These are phyloP conservation scores for Myiopsitta monachus DNA, from an alignment of 2,113 vertebrate species.

Conservation along the genomic window DNA sequence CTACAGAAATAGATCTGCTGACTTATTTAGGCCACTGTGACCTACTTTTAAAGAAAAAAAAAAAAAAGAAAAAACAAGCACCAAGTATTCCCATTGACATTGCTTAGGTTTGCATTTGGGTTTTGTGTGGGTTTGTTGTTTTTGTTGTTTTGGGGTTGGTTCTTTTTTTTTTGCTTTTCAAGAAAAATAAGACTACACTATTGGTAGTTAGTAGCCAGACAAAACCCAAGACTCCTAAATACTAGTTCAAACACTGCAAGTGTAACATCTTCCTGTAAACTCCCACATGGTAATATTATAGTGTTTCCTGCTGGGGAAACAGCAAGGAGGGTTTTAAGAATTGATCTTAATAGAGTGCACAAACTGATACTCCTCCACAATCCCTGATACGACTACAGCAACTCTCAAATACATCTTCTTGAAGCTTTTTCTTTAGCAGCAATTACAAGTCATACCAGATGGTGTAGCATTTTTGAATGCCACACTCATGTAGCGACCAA, in stretches of 20 bases:
- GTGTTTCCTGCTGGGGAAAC: not conserved
- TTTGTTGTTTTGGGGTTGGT: too few species aligned
- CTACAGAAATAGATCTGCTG: slow-evolving; percentile 34
- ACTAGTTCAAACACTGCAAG: not conserved
- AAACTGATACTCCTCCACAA: not conserved
- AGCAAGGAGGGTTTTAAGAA: not conserved
- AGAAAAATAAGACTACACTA: not conserved
- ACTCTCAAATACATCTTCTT: not conserved
- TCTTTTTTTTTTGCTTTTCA: not conserved
- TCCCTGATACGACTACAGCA: not conserved
- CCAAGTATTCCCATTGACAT: not conserved
- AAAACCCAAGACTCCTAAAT: not conserved
- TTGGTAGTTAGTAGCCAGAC: not conserved
- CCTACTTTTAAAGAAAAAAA: slow-evolving; percentile 8
- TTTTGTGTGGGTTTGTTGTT: not conserved
- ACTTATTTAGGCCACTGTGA: slow-evolving; percentile 35
- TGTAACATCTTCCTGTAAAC: not conserved
- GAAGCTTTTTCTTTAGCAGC: not conserved
- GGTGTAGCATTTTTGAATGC: not conserved
- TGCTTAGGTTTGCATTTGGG: not conserved
- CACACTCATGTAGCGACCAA: not conserved
- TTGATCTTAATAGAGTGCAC: not conserved
- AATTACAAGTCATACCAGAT: slow-evolving; percentile 13
- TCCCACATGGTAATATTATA: not conserved
- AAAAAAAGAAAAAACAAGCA: not conserved